A percentile compares a stretch with the other conserved stretches of the same genome.
Conservation (phyloP, 2,113 vertebrate genomes). For the Cephalopholis sonnerati region DNA sequence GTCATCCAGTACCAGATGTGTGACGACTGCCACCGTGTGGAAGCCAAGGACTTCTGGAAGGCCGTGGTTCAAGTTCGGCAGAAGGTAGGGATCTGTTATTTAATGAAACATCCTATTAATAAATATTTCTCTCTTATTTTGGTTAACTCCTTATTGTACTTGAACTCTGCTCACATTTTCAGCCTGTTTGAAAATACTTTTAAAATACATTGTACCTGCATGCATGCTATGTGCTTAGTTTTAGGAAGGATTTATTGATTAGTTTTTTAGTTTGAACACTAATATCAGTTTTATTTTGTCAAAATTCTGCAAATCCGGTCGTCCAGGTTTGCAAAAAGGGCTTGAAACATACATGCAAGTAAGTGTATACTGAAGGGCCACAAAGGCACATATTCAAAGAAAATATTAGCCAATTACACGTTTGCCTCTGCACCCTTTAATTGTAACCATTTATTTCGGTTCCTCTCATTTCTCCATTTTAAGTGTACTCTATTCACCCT, state of each 20-base stretch:
- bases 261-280: neutral
- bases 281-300: neutral
- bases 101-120: neutral
- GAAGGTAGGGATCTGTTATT: slow-evolving; percentile 85
- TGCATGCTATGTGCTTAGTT: neutral
- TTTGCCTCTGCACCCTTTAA: neutral
- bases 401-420: neutral
- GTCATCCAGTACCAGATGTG: slow-evolving; percentile 94
- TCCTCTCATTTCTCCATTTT: neutral
- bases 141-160: neutral
- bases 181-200: neutral
- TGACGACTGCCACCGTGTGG: slow-evolving; percentile 96
- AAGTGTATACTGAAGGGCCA: neutral
- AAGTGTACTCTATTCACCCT: neutral
- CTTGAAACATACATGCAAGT: slow-evolving; percentile 5
- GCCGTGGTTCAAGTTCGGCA: slow-evolving; percentile 96
- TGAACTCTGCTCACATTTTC: neutral
- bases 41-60: slow-evolving; percentile 99
- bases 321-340: neutral
- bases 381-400: neutral
- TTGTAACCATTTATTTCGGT: neutral
- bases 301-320: neutral
- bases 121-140: neutral
- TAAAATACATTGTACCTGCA: neutral
- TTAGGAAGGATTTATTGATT: neutral